A percentile compares a stretch with the other conserved stretches of the same genome.
Conservation (phyloP, 2,888 invertebrate species). For the Embidobia sp. region DNA sequence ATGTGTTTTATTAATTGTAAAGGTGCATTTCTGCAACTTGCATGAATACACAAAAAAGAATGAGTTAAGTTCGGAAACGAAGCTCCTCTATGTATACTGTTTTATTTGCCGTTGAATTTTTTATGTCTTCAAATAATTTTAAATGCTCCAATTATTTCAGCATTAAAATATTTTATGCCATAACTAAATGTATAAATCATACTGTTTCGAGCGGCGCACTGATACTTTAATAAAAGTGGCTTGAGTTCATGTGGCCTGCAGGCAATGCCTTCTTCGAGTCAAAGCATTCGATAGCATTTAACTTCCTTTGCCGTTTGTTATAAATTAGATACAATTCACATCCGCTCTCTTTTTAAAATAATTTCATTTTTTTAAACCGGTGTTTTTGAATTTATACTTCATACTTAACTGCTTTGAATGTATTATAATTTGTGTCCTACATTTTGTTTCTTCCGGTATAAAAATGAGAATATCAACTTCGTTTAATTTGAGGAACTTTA, state of each 20-base stretch:
- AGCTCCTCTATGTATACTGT: too few relatives aligned
- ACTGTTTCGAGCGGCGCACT: conserved; percentile 7
- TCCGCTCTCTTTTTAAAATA: conserved; percentile 1
- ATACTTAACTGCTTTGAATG: too few relatives aligned
- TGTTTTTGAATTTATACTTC: background rate
- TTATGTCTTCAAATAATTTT: background rate
- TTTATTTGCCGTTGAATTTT: background rate
- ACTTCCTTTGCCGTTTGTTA: conserved; percentile 12
- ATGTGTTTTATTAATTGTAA: too few relatives aligned
- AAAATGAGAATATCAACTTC: too few relatives aligned
- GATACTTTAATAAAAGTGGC: background rate
- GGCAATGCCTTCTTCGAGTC: conserved; percentile 28
- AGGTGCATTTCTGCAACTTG: too few relatives aligned
- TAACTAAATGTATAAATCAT: conserved; percentile 3
- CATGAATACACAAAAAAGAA: too few relatives aligned
- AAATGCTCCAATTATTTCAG: conserved; percentile 3
- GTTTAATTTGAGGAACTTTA: too few relatives aligned
- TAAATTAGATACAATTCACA: conserved; percentile 21
- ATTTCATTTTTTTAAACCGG: conserved; percentile 12
- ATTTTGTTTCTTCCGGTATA: too few relatives aligned
- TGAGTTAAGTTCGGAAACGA: too few relatives aligned
- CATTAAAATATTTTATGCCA: background rate
- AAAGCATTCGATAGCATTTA: conserved; percentile 21
- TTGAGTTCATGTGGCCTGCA: conserved; percentile 20
- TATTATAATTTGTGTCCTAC: too few relatives aligned